These are phyloP conservation scores for sheep (Ovis aries) DNA, from an alignment of 2,113 vertebrate species.

Conservation along the genomic window ARS-UI_Ramb_v3.0 NC_056066.1:49686001-49686500, in stretches of 20 bases:
- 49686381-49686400: background rate
- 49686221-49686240: background rate
- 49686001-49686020: background rate
- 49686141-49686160: background rate
- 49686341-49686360: background rate
- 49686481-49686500: background rate
- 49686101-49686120: background rate
- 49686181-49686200: background rate
- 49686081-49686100: background rate
- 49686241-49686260: background rate
- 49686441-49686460: background rate
- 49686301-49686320: background rate
- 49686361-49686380: background rate
- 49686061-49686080: background rate
- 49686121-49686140: background rate
- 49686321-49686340: background rate
- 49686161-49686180: background rate
- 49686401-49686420: background rate
- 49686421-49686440: background rate
- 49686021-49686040: background rate
- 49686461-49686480: background rate
- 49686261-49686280: background rate
- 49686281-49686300: slow-evolving; percentile 26
- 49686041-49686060: background rate
- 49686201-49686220: background rate